A percentile compares a stretch with the other conserved stretches of the same genome.
Conservation (phyloP, 2,797 vertebrate species). For the Simalia tracyae region DNA sequence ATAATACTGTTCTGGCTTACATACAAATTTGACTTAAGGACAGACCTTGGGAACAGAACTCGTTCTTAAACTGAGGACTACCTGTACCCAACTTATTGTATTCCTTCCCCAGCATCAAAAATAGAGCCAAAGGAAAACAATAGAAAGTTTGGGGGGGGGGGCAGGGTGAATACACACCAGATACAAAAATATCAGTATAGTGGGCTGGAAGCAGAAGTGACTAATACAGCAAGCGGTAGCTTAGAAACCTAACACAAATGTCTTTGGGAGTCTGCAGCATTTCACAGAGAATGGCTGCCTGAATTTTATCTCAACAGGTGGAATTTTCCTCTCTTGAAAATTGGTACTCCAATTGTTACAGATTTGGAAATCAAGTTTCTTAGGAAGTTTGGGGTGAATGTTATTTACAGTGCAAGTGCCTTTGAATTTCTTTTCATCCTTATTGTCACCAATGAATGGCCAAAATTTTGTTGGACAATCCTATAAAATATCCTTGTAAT, state of each 20-base stretch:
- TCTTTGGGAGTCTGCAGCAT: neutral
- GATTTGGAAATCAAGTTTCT: neutral
- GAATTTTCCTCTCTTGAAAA: neutral
- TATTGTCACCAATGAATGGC: neutral
- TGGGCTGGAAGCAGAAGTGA: slow-evolving; percentile 12
- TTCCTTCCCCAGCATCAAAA: slow-evolving; percentile 31
- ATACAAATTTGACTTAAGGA: too few relatives aligned
- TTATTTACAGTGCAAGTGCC: neutral
- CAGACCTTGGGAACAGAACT: too few relatives aligned
- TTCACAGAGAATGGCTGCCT: neutral
- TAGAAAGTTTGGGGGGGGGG: neutral
- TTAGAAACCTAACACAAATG: slow-evolving; percentile 4
- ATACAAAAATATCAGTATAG: slow-evolving; percentile 10
- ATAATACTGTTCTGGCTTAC: too few relatives aligned
- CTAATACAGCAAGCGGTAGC: slow-evolving; percentile 4
- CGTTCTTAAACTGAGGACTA: too few relatives aligned
- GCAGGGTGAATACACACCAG: neutral
- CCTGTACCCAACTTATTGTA: neutral
- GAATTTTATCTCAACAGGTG: neutral
- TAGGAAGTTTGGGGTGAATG: neutral
- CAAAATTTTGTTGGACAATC: neutral
- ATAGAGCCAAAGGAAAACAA: slow-evolving; percentile 25
- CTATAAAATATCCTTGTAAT: neutral
- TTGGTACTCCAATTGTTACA: neutral
- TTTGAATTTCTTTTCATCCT: neutral